phyloP scores from a whole-genome alignment of 2,888 invertebrate genomes.

The Hanleya hanleyi region DNA sequence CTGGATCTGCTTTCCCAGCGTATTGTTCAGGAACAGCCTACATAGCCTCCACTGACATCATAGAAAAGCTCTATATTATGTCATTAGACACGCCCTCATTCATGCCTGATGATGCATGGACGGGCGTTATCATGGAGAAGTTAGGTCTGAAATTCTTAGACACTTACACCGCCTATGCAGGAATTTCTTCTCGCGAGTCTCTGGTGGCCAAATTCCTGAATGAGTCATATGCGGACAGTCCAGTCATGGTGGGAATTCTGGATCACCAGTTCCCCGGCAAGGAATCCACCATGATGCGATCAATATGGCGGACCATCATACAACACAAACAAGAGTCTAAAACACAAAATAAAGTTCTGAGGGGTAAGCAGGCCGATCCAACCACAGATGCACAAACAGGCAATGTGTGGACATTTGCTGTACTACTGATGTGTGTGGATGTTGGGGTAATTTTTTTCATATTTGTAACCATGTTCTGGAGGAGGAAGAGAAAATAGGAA shows the following conservation, averaged over 20 bases:
- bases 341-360: not conserved
- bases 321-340: not conserved
- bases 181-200: constrained; percentile 1
- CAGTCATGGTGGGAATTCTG: constrained; percentile 20
- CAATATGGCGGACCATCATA: constrained; percentile 21
- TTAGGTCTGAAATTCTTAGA: constrained; percentile 20
- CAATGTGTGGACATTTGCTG: constrained; percentile 14
- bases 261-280: constrained; percentile 11
- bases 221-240: constrained; percentile 9
- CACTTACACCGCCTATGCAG: constrained; percentile 20
- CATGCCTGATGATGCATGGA: constrained; percentile 39
- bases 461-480: constrained; percentile 11
- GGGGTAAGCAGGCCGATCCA: not conserved
- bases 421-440: constrained; percentile 14
- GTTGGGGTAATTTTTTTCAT: constrained; percentile 15
- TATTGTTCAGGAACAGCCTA: constrained; percentile 32
- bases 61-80: constrained; percentile 22
- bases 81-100: constrained; percentile 37
- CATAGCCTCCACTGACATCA: constrained; percentile 15
- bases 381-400: not conserved
- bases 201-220: constrained; percentile 7
- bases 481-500: no score
- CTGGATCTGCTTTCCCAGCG: constrained; percentile 24
- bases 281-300: constrained; percentile 22
- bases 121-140: constrained; percentile 33